Conservation (phyloP, 1,140 invertebrate species). For the Brachionus plicatilis region DNA sequence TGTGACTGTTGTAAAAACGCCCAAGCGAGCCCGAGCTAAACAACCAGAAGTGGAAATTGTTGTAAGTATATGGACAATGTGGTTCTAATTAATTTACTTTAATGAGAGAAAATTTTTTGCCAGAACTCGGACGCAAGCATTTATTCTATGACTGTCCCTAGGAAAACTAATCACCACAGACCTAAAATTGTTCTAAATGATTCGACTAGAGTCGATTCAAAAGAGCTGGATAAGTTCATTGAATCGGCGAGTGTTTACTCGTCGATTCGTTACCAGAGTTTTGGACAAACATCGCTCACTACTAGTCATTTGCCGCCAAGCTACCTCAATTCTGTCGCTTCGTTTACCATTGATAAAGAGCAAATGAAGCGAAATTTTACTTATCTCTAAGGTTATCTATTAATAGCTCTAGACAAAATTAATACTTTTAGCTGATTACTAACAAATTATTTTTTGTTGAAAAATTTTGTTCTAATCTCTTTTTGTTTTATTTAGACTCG, state of each 20-base stretch:
- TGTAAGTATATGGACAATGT: neutral
- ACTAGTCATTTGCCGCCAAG: neutral
- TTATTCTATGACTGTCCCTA: constrained; percentile 9
- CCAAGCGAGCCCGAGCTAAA: neutral
- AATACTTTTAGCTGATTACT: neutral
- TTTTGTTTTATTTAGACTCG: neutral
- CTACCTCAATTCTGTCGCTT: neutral
- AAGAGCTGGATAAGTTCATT: neutral
- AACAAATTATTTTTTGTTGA: neutral
- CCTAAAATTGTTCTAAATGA: neutral
- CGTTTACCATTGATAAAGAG: constrained; percentile 17
- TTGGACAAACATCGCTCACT: neutral
- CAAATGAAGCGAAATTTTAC: constrained; percentile 15
- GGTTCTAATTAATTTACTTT: neutral
- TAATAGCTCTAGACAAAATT: neutral
- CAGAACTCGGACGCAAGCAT: neutral
- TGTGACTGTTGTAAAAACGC: neutral
- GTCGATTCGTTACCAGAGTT: neutral
- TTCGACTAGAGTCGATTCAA: neutral
- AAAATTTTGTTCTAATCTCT: neutral
- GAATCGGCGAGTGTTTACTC: neutral
- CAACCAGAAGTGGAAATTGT: constrained; percentile 12
- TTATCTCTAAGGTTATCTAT: constrained; percentile 16
- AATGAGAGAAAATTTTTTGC: neutral
- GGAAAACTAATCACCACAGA: neutral